A percentile compares a stretch with the other conserved stretches of the same genome.
Evolutionary conservation across 1,140 invertebrate genomes (phyloP).

Genomic region (Sinella curviseta): DNA sequence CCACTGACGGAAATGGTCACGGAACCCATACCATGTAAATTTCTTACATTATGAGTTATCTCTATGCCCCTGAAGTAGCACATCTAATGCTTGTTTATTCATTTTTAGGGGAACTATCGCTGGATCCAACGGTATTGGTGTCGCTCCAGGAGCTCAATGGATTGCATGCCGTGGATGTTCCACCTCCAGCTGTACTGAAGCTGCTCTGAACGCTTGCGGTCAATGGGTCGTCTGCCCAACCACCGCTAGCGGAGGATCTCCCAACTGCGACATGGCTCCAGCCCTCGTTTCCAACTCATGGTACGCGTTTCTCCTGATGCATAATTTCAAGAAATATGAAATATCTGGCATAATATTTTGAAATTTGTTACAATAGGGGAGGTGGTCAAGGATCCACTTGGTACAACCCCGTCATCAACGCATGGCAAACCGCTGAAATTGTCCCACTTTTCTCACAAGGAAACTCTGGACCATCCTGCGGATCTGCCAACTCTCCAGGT

Average conservation of each 20-base stretch:
- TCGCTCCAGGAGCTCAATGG: slow-evolving; percentile 6
- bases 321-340: background rate
- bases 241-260: background rate
- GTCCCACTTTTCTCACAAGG: slow-evolving; percentile 30
- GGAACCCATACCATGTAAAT: background rate
- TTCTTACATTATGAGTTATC: background rate
- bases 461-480: slow-evolving; percentile 26
- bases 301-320: background rate
- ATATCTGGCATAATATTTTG: background rate
- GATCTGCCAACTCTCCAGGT: slow-evolving; percentile 20
- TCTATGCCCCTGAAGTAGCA: background rate
- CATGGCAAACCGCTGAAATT: slow-evolving; percentile 29
- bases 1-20: slow-evolving; percentile 15
- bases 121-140: background rate
- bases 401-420: slow-evolving; percentile 11
- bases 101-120: slow-evolving; percentile 14
- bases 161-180: background rate
- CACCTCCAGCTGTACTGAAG: background rate
- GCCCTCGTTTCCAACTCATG: slow-evolving; percentile 1
- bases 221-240: slow-evolving; percentile 22
- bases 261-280: slow-evolving; percentile 17
- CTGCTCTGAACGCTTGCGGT: slow-evolving; percentile 7
- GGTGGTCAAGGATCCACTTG: background rate
- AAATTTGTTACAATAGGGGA: background rate
- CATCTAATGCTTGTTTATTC: too few species aligned